phyloP scores from a whole-genome alignment of 2,797 vertebrate genomes.

The Delichon dasypus region DNA sequence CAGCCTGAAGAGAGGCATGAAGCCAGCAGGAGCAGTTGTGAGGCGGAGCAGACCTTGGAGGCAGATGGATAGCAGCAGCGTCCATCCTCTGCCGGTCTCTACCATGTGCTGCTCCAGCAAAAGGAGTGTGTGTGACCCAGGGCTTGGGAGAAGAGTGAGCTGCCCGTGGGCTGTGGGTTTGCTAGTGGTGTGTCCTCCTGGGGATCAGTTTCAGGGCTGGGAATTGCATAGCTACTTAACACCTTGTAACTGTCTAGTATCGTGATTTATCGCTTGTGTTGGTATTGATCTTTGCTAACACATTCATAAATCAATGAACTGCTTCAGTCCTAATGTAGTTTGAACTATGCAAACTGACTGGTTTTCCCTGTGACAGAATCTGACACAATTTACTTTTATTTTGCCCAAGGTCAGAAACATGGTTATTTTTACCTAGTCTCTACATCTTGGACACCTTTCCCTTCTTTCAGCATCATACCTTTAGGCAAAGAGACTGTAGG shows the following conservation, averaged over 20 bases:
- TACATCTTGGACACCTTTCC: neutral
- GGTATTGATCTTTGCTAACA: neutral
- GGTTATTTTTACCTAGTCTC: neutral
- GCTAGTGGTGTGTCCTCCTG: accelerated
- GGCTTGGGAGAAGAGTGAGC: accelerated
- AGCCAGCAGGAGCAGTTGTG: neutral
- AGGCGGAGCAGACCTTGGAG: accelerated
- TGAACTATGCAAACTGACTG: neutral
- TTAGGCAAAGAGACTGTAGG: neutral
- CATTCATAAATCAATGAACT: neutral
- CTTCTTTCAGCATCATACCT: neutral
- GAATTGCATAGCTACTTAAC: accelerated
- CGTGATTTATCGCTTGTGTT: neutral
- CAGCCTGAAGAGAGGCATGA: neutral
- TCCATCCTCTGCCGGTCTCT: neutral
- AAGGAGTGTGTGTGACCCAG: accelerated
- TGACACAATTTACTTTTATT: neutral
- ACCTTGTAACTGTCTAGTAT: neutral
- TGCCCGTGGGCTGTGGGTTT: accelerated
- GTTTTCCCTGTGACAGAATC: neutral
- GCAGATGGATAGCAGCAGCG: too few relatives aligned
- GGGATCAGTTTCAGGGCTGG: neutral
- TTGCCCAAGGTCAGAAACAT: neutral
- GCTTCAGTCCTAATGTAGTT: neutral
- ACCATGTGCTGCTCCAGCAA: too few relatives aligned